These are phyloP conservation scores for Archivesica marissinica DNA, from an alignment of 1,140 invertebrate genomes.

Conservation along the genomic window DNA sequence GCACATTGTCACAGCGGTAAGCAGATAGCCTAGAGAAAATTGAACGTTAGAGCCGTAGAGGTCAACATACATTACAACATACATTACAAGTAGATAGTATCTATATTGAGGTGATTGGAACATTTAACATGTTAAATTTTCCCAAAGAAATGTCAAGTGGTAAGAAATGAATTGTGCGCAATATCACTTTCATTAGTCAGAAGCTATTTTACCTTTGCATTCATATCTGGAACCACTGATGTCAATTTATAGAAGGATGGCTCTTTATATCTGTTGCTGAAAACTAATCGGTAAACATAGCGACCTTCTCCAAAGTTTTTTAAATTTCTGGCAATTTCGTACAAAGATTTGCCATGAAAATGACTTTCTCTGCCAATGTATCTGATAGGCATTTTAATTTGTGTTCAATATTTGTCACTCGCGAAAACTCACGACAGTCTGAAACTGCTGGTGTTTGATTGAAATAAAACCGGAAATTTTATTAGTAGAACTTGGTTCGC, in stretches of 20 bases:
- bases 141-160: too few relatives aligned
- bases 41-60: too few relatives aligned
- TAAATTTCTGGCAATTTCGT: conserved; percentile 71
- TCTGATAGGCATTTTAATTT: conserved; percentile 64
- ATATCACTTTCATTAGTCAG: too few relatives aligned
- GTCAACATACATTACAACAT: too few relatives aligned
- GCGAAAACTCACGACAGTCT: conserved; percentile 15
- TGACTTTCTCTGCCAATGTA: conserved; percentile 70
- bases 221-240: conserved; percentile 71
- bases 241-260: conserved; percentile 74
- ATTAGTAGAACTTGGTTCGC: background rate
- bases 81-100: too few relatives aligned
- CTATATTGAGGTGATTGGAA: too few relatives aligned
- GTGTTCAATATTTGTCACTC: background rate
- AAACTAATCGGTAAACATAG: conserved; percentile 70
- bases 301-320: conserved; percentile 76
- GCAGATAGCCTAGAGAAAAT: too few relatives aligned
- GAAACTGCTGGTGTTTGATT: background rate
- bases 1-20: too few relatives aligned
- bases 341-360: conserved; percentile 75
- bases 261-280: conserved; percentile 70
- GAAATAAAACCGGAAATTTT: background rate
- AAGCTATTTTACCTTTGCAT: conserved; percentile 60
- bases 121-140: too few relatives aligned
- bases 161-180: too few relatives aligned